Base-by-base conservation (phyloP, 2,888 invertebrate species). In the Drosophila meridionalis region DNA sequence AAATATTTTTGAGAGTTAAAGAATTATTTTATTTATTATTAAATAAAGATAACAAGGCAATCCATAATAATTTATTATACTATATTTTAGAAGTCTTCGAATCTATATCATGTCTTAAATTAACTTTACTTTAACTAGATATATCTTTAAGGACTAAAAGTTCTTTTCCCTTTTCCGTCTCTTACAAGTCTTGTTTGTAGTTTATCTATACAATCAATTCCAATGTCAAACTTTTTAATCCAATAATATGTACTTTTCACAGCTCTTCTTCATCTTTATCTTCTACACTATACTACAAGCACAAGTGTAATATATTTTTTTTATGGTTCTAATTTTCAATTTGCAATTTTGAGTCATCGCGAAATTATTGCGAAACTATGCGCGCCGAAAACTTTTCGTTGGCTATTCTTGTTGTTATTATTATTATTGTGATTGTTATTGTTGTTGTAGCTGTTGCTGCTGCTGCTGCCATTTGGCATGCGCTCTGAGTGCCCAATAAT, bases 331-430 rank as follows among this genome's bases (percentile, higher is more conserved):
- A 77, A 81, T 78, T 80, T 86, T 82, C 48, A 48, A 59, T 65
- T 78, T 80, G 74, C 74, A 72, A 69, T 70, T 76, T 89, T 87
- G 89, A 89, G 71, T 87, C 87, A 87, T 89, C 81, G 77, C 72
- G 66, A 70, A 87, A 78, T 82, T 81, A 89, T 87, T 89, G 89
- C 87, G 83, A 87, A 87, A 89, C 87, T 87, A 87, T 89, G 80
- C 81, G 76, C 75, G 50, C 63, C 70, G 69, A 73, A 71, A 72
- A 55, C 11, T 62, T 77, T 76, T 73, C 62, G 61, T 38, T 70
- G 56, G 78, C 80, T 67, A 77, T 83, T 74, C 81, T 77, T 67
- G 62, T 58, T 58, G 38, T 66, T 65, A 48, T 69, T 56, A 11
- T 40, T 64, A 30, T 62, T 3, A 36, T 53, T 36, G 55, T 56